Evolutionary conservation across 1,140 invertebrate species (phyloP), one percentile per base, ranked within the genome.

Genomic region (Daktulosphaira vitifoliae): DNA sequence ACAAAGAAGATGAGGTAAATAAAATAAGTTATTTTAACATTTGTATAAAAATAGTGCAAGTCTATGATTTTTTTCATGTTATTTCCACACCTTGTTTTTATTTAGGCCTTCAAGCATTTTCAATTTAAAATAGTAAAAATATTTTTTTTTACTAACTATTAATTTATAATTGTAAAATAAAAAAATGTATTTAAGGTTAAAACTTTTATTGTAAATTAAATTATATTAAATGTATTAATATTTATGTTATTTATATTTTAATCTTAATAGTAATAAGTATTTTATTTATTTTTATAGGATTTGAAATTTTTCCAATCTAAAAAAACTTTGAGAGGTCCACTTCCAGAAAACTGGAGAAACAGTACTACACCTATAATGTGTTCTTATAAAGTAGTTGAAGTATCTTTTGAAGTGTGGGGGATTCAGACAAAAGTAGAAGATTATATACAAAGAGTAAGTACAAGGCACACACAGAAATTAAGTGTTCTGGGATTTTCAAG

Each of bases 331-430:
- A 80, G 90, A 59, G 91, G 90, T 5, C 90, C 89, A 2, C 75
- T 93, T 8, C 75, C 84, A 29, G 85, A 90, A 73, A 87, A 87
- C 2, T 95, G 91, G 92, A 79, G 81, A 68, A 84, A 87, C 11
- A 80, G 74, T 2, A 80, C 81, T 15, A 76, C 83, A 50, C 90
- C 91, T 2, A 86, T 95, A 50, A 95, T 96, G 92, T 95, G 91
- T 76, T 93, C 90, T 29, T 95, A 95, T 71, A 95, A 95, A 77
- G 75, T 89, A 39, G 91, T 94, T 0, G 80, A 87, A 73, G 88
- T 87, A 7, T 88, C 84, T 53, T 94, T 94, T 76, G 90, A 94
- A 77, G 87, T 96, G 1, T 94, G 91, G 89, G 91, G 91, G 0
- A 76, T 95, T 67, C 91, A 95, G 75, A 92, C 89, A 1, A 84